Evolutionary conservation across 1,140 invertebrate species (phyloP), one percentile per base, ranked within the genome.

Genomic region (Drosophila gunungcola): DNA sequence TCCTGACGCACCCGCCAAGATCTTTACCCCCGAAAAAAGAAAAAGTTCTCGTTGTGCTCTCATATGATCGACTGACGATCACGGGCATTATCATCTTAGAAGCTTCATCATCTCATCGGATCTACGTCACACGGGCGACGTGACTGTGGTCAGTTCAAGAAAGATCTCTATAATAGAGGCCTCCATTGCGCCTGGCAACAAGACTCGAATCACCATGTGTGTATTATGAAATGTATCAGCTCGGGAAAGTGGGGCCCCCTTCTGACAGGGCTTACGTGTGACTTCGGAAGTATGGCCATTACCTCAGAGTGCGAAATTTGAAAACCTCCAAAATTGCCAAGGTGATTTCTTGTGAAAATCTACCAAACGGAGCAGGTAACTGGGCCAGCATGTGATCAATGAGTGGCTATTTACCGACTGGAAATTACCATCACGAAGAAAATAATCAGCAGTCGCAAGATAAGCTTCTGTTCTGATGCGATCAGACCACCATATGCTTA

Each of bases 91-190:
- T 43, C 25, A 42, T 36, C 49, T 32, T 45, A 64, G 61, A 64
- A 61, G 56, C 39, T 6, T 32, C 16, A 16, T 34, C 56, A 52
- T 27, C 36, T 34, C 56, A 52, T 27, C 36, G 38, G n/a, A 64
- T 12, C 48, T 62, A 60, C 77, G 57, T 75, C 72, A 70, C 81
- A 69, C 29, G 70, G 54, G 7, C 57, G 52, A 64, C 82, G 79
- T 86, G 82, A 88, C 82, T 79, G 58, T 86, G 82, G 82, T 86
- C 82, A 86, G 82, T 86, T 82, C 69, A 46, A 77, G 39, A 32
- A 55, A 54, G 36, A 57, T 32, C 49, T 41, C 69, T 56, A 48
- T 63, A 41, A 29, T 60, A 65, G 46, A 60, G 13, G 32, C 7
- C 29, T 29, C n/a, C 13, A 16, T 13, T 9, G 25, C 41, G 65